phyloP scores from a whole-genome alignment of 2,797 vertebrate genomes.

The Lithobates pipiens region DNA sequence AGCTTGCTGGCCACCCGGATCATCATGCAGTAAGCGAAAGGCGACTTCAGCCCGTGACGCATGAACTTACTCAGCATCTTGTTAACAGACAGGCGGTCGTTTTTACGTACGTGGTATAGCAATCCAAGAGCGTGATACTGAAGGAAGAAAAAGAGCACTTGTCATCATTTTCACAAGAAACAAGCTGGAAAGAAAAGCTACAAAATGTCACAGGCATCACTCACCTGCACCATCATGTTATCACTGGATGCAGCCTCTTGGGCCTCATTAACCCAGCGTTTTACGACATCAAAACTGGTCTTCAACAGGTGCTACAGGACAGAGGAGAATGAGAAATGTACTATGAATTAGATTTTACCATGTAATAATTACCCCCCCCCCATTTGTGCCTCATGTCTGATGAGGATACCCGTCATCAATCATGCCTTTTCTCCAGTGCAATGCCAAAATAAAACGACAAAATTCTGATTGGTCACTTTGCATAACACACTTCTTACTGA shows the following conservation, averaged over 20 bases:
- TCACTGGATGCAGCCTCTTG: conserved; percentile 83
- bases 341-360: too few relatives aligned
- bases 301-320: conserved; percentile 78
- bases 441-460: too few relatives aligned
- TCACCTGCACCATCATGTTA: conserved; percentile 84
- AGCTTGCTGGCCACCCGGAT: conserved; percentile 82
- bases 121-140: conserved; percentile 82
- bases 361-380: too few relatives aligned
- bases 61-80: conserved; percentile 85
- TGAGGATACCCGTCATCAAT: too few relatives aligned
- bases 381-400: too few relatives aligned
- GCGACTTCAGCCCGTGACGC: conserved; percentile 80
- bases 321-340: background rate
- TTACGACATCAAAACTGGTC: conserved; percentile 80
- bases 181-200: background rate
- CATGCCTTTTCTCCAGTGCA: too few relatives aligned
- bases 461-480: too few relatives aligned
- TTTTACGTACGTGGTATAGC: conserved; percentile 81
- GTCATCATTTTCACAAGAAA: background rate
- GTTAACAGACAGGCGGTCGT: conserved; percentile 80
- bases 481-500: too few relatives aligned
- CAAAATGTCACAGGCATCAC: conserved; percentile 9
- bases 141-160: background rate
- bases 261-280: conserved; percentile 84
- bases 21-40: conserved; percentile 83